Base-by-base conservation (phyloP, 1,140 invertebrate species). In the Lordiphosa clarofinis region DNA sequence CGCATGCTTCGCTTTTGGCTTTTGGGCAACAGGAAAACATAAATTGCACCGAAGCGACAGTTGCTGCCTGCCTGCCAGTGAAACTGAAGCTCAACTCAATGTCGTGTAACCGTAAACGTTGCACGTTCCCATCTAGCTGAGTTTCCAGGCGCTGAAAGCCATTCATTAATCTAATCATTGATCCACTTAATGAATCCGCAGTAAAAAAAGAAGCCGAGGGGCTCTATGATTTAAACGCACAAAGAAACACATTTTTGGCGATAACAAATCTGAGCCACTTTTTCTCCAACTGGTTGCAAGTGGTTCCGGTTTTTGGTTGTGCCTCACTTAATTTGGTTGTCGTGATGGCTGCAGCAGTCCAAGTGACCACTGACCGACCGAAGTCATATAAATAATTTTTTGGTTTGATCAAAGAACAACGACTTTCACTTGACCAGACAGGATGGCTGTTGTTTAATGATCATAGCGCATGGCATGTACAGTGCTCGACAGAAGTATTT, bases 151-250 rank as follows among this genome's bases (percentile, higher is more conserved):
- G 78, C 78, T 84, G 76, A 82, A 81, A 82, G 78, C 50, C 76
- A 78, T 82, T 82, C 76, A 82, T 82, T 82, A 82, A 82, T 82
- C 70, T 82, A 82, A 82, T 82, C 78, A 84, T 76, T 70, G 78
- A 84, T 76, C 76, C 78, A 76, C 63, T 84, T 78, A 73, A 65
- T 75, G 66, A 57, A 62, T 48, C 21, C 47, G 61, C 72, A 72
- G 43, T 40, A 52, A 31, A 49, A 10, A 52, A 31, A 49, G 7
- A 8, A 35, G 42, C 67, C 67, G 33, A 8, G 62, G 73, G 72
- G 67, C 73, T 68, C 72, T 75, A 66, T 78, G 72, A 75, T 75
- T 71, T 71, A 57, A 46, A 46, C 43, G 43, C 43, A 46, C 11
- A 46, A 46, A 31, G 43, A 46, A 46, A 46, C 8, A 12, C 8